Conservation (phyloP, 30 jellyfish, hydroid and myxozoan genomes). For the Hydra vulgaris region DNA sequence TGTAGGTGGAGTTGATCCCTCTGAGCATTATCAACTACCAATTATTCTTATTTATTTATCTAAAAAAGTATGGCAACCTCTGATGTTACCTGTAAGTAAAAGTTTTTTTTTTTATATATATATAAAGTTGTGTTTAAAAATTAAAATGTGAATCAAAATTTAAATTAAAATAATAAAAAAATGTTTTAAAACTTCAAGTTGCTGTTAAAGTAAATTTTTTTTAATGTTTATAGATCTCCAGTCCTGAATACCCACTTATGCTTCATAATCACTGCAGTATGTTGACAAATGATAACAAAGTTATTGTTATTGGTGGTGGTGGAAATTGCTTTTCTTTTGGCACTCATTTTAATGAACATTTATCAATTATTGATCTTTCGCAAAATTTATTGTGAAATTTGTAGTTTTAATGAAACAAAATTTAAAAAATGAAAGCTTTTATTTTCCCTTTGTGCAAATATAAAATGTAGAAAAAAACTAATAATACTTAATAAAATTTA, state of each 20-base stretch:
- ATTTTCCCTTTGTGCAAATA: too few species aligned
- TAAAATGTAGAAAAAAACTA: too few species aligned
- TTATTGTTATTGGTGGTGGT: conserved; percentile 85
- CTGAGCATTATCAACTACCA: not conserved
- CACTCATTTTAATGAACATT: conserved; percentile 53
- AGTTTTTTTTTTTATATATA: too few species aligned
- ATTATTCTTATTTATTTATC: conserved; percentile 3
- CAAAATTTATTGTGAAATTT: not conserved
- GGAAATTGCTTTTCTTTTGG: conserved; percentile 94
- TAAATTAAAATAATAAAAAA: too few species aligned
- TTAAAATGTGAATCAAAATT: too few species aligned
- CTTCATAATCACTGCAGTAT: conserved; percentile 53
- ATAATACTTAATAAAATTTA: too few species aligned
- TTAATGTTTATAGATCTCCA: conserved; percentile 6
- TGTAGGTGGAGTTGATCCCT: conserved; percentile 60
- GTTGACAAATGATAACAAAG: conserved; percentile 5
- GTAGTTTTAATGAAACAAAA: too few species aligned
- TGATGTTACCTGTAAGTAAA: conserved; percentile 11
- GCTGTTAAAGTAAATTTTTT: too few species aligned
- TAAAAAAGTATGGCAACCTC: conserved; percentile 2
- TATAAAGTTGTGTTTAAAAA: too few species aligned
- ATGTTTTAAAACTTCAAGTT: too few species aligned
- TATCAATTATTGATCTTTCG: not conserved
- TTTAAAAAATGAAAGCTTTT: too few species aligned
- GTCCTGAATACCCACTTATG: conserved; percentile 49